A percentile compares a stretch with the other conserved stretches of the same genome.
Evolutionary conservation across 2,797 vertebrate genomes (phyloP).

Genomic region (Amblyopsis hoosieri): DNA sequence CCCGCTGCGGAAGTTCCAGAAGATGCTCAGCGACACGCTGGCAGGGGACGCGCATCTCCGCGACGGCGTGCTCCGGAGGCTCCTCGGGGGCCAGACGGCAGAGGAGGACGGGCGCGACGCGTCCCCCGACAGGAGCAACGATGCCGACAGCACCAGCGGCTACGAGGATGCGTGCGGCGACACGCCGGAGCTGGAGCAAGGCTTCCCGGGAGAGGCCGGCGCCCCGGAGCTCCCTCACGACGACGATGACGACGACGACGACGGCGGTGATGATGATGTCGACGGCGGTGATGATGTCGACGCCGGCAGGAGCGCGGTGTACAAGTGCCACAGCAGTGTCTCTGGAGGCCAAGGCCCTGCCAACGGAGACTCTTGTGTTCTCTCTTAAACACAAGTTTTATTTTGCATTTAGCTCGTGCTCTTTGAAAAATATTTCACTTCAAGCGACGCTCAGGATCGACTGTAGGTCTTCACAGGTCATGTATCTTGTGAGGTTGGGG

Average conservation of each 20-base stretch:
- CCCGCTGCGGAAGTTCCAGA: constrained; percentile 30
- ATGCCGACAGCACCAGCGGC: constrained; percentile 69
- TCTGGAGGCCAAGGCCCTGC: constrained; percentile 18
- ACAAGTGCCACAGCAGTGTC: background rate
- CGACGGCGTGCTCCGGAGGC: constrained; percentile 59
- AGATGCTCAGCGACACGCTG: constrained; percentile 51
- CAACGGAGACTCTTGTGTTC: constrained; percentile 23
- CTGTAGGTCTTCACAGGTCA: too few species aligned
- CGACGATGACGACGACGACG: constrained; percentile 2
- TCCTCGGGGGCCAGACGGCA: constrained; percentile 17
- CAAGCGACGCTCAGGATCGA: too few species aligned
- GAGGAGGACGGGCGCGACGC: constrained; percentile 15
- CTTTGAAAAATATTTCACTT: too few species aligned
- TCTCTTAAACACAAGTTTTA: too few species aligned
- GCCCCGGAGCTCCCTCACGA: constrained; percentile 43
- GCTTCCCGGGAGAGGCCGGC: constrained; percentile 41
- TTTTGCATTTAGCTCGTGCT: too few species aligned
- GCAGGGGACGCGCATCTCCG: constrained; percentile 26
- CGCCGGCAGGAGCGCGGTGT: background rate
- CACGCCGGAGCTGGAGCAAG: constrained; percentile 59
- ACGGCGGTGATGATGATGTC: background rate
- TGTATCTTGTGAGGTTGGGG: too few species aligned
- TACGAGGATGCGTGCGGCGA: constrained; percentile 70
- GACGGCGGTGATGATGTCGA: background rate
- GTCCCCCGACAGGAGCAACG: constrained; percentile 53